phyloP scores from a whole-genome alignment of 1,140 invertebrate species.

The Zaprionus ornatus region DNA sequence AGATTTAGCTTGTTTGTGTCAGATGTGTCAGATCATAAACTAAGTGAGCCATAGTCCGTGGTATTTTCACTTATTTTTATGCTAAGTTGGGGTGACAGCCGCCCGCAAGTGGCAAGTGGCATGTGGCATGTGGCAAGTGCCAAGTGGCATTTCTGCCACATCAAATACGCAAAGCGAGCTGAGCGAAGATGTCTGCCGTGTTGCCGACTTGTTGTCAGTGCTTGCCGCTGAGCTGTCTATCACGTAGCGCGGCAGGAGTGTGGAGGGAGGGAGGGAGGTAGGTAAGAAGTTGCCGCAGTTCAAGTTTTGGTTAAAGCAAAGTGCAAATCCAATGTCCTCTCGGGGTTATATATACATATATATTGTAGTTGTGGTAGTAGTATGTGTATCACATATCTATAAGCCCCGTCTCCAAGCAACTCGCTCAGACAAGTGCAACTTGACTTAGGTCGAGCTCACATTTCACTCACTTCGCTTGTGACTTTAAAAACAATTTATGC shows the following conservation, averaged over 20 bases:
- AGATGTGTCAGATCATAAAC: conserved; percentile 3
- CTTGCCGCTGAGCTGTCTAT: conserved; percentile 51
- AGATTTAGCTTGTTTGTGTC: conserved; percentile 4
- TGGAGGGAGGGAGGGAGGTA: not conserved
- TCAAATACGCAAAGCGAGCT: conserved; percentile 1
- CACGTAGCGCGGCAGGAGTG: not conserved
- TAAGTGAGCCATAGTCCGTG: not conserved
- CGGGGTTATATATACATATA: not conserved
- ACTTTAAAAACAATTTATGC: conserved; percentile 75
- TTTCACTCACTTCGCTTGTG: conserved; percentile 63
- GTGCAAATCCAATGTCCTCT: conserved; percentile 30
- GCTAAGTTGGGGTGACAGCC: conserved; percentile 15
- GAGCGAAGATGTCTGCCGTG: conserved; percentile 16
- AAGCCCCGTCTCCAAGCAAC: not conserved
- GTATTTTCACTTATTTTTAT: conserved; percentile 11
- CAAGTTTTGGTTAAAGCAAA: conserved; percentile 12
- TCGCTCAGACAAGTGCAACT: conserved; percentile 13
- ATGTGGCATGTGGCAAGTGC: conserved; percentile 28
- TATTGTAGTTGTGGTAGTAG: too few species aligned
- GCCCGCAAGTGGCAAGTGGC: conserved; percentile 5
- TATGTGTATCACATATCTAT: conserved; percentile 4
- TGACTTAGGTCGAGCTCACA: conserved; percentile 49
- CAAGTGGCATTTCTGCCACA: conserved; percentile 6
- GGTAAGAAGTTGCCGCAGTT: not conserved
- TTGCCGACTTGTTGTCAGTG: conserved; percentile 46